Conservation (phyloP, 1,140 invertebrate genomes). For the Saxidomus purpurata region DNA sequence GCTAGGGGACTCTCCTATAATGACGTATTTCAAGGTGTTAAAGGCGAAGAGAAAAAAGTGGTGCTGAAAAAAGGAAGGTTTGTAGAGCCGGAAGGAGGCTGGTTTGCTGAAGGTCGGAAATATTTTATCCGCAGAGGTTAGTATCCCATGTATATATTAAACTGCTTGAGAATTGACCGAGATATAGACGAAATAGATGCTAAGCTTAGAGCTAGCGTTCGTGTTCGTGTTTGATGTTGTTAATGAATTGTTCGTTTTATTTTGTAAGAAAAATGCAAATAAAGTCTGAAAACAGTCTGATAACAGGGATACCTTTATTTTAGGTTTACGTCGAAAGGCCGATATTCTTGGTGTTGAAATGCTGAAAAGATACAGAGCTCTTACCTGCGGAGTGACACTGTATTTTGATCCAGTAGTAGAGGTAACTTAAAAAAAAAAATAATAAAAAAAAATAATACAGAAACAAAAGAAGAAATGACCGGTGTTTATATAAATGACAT, state of each 20-base stretch:
- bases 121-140: slow-evolving; percentile 43
- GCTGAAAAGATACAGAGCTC: slow-evolving; percentile 27
- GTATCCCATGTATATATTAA: not conserved
- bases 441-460: no score
- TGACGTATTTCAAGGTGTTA: not conserved
- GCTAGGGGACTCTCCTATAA: slow-evolving; percentile 1
- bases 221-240: no score
- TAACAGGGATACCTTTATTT: no score
- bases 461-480: no score
- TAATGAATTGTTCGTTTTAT: no score
- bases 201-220: no score
- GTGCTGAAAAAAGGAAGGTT: slow-evolving; percentile 9
- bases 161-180: no score
- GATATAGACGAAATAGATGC: no score
- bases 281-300: no score
- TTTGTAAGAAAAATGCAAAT: no score
- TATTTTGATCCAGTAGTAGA: slow-evolving; percentile 37
- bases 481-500: no score
- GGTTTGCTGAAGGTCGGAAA: slow-evolving; percentile 22
- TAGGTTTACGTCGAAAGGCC: not conserved
- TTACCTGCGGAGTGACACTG: slow-evolving; percentile 48
- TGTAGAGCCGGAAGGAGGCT: slow-evolving; percentile 28
- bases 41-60: not conserved
- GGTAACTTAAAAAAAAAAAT: no score
- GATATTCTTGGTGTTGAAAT: slow-evolving; percentile 22